Base-by-base conservation (phyloP, 1,140 invertebrate species). In the Achatina immaculata region DNA sequence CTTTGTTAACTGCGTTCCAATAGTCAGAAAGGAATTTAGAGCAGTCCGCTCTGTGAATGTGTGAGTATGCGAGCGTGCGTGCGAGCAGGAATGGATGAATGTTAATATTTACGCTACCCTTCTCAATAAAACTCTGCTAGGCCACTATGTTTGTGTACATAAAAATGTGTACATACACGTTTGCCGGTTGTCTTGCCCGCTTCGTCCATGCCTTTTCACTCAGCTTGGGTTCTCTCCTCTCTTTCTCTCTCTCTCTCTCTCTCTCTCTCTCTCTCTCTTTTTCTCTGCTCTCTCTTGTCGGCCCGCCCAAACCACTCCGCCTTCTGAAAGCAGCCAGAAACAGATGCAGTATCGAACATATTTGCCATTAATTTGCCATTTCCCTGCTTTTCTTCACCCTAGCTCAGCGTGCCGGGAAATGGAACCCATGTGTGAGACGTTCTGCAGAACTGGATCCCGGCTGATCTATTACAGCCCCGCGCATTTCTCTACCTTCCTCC, bases 281-380 rank as follows among this genome's bases (percentile, higher is more conserved):
- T 21, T 14, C 62, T 14, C 34, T 28, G 6, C 62, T 28, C n/a
- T 66, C 62, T 66, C 62, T 24, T 14, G 62, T n/a, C 62, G 11
- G 7, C 9, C 34, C 7, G n/a, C 62, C 9, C 62, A 36, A 36
- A n/a, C n/a, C n/a, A 66, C 51, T 55, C 51, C 51, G n/a, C 21
- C 65, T 68, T 36, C 34, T 3, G 16, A 36, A 55, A 24, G 16
- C 48, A 21, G 48, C 4, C 16, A 55, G 48, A 55, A 55, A 55
- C 48, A 55, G 48, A 55, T 55, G 48, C 48, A 21, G 21, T 55
- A 55, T 55, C 48, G 48, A n/a, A 55, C 48, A 55, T 55, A 34
- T 34, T 62, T 34, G 58, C 31, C 58, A 28, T 62, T 62, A 62
- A 34, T 62, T 62, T 62, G 58, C 58, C 58, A 62, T 62, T 62